Evolutionary conservation across 2,113 vertebrate genomes (phyloP), one percentile per base, ranked within the genome.

Genomic region (Dipodomys stephensi): DNA sequence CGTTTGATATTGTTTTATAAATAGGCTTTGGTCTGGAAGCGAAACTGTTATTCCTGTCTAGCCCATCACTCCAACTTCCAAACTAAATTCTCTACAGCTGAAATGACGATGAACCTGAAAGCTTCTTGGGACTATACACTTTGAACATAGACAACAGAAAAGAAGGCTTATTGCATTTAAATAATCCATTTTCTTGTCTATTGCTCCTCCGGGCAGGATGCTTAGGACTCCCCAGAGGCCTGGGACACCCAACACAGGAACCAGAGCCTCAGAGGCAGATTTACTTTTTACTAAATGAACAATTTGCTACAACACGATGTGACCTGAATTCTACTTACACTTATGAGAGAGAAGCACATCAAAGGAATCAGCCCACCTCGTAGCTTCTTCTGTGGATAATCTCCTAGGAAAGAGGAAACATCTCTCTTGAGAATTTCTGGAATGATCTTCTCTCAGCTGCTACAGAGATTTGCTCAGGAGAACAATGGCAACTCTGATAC

Each of bases 361-460:
- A 84, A 99, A 98, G 71, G 98, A 99, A 73, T 98, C 98, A 25
- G 98, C 98, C 98, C 98, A 99, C 97, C 98, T 97, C 16, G 98
- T 97, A 0, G 98, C 98, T 97, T 99, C 98, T 96, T 99, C 98
- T 67, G 98, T 98, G 53, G 98, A 98, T 53, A 98, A 94, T 93
- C 98, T 98, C 96, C 98, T 98, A 94, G 92, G 94, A 96, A 81
- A 97, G 90, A 76, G 72, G 10, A 96, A 96, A 73, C 81, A 83
- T 89, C 10, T 67, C 27, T 79, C 83, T n/a, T 39, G 72, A 93
- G 6, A 73, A 23, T 86, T 93, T 94, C 83, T 76, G 72, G 62
- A 87, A 85, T 28, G 80, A 32, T 67, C 39, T n/a, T 69, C 35
- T 92, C n/a, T 46, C 30, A n/a, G 3, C 39, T 18, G 32, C 25